Conservation (phyloP, 2,113 vertebrate species). For the Fulmarus glacialis region DNA sequence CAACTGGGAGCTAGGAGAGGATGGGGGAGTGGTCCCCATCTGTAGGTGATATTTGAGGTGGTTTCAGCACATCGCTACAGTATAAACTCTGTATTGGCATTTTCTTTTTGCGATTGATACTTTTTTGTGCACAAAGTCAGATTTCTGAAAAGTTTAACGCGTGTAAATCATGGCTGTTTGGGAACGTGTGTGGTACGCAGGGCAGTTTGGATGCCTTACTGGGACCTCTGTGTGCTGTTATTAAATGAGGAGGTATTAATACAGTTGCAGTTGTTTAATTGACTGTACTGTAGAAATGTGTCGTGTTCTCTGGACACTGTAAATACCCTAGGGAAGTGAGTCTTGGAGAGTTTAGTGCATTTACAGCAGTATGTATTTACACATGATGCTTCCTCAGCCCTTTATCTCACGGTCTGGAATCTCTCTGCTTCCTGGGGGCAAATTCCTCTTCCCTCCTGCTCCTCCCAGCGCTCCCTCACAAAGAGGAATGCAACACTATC, state of each 20-base stretch:
- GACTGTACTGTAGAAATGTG: not conserved
- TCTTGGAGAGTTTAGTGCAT: not conserved
- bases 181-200: not conserved
- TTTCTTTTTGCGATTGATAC: accelerated
- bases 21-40: accelerated
- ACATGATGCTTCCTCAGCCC: not conserved
- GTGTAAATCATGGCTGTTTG: accelerated
- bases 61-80: not conserved
- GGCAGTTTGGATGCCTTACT: not conserved
- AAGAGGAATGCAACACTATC: not conserved
- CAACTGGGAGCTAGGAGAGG: not conserved
- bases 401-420: not conserved
- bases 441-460: not conserved
- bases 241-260: not conserved
- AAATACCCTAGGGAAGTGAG: not conserved
- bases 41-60: accelerated
- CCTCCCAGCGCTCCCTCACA: not conserved
- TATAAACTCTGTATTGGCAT: accelerated
- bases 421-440: not conserved
- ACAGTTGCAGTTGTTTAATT: not conserved
- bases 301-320: not conserved
- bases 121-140: not conserved
- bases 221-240: not conserved
- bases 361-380: not conserved
- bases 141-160: not conserved